Percentiles rank a stretch among this genome's conserved stretches.
phyloP scores from a whole-genome alignment of 53 echinoderm and acorn worm species.

The Hippasteria phrygiana region DNA sequence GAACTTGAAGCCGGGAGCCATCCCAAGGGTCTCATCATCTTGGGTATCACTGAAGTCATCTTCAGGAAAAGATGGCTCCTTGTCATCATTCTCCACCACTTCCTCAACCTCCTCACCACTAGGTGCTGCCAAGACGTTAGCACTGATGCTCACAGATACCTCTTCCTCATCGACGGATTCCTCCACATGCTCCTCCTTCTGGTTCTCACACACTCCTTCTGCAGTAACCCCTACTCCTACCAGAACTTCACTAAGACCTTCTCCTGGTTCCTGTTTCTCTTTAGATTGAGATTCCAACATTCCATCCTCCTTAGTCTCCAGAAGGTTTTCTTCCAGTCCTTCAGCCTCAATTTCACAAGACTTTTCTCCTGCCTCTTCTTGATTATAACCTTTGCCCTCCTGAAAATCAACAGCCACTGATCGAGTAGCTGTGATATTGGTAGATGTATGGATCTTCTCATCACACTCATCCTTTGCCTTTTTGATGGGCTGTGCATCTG shows the following conservation, averaged over 20 bases:
- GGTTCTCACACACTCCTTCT: background rate
- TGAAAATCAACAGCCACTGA: conserved; percentile 15
- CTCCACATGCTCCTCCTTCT: background rate
- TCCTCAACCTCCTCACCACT: conserved; percentile 22
- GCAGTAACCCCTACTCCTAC: background rate
- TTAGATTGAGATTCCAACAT: background rate
- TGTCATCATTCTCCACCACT: background rate
- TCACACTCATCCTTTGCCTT: conserved; percentile 3
- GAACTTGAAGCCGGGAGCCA: background rate
- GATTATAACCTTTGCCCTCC: background rate
- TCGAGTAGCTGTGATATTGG: background rate
- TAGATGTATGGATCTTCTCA: background rate
- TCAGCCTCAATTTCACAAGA: background rate
- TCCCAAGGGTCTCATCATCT: conserved; percentile 4
- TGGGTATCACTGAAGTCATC: conserved; percentile 18
- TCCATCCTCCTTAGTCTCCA: background rate
- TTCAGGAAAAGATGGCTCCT: background rate
- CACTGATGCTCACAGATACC: conserved; percentile 11
- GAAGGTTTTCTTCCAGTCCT: conserved; percentile 2
- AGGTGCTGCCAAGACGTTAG: conserved; percentile 21
- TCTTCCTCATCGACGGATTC: background rate
- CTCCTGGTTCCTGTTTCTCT: background rate
- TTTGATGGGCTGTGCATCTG: background rate
- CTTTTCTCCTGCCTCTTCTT: background rate
- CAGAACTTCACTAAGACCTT: background rate